These are phyloP conservation scores for Carassius gibelio DNA, from an alignment of 2,113 vertebrate genomes.

Conservation along the genomic window DNA sequence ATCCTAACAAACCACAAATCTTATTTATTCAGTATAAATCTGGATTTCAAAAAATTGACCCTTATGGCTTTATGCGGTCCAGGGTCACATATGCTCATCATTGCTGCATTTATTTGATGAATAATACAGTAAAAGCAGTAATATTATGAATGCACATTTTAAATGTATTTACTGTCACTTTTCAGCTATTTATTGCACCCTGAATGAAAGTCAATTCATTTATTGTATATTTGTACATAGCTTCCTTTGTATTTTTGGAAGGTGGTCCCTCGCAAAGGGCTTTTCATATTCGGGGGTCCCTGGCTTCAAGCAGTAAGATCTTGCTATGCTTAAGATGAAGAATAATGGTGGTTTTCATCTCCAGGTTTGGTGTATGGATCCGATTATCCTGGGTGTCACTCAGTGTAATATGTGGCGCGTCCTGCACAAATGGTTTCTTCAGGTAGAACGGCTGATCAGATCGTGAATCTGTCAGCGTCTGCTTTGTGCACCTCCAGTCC, in stretches of 20 bases:
- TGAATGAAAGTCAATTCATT: background rate
- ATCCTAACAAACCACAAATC: too few relatives aligned
- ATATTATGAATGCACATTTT: background rate
- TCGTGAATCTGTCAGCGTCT: constrained; percentile 57
- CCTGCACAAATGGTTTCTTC: constrained; percentile 56
- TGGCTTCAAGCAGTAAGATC: background rate
- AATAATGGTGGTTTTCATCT: constrained; percentile 13
- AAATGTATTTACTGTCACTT: background rate
- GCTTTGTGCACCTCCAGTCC: constrained; percentile 50
- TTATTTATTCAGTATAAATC: too few relatives aligned
- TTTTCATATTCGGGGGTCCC: background rate
- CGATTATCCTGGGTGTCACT: constrained; percentile 47
- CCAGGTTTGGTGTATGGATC: constrained; percentile 48
- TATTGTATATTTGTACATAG: background rate
- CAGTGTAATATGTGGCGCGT: background rate
- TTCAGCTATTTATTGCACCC: background rate
- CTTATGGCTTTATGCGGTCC: too few relatives aligned
- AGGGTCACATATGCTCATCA: background rate
- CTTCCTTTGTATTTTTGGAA: background rate
- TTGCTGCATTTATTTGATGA: background rate
- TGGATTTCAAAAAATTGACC: too few relatives aligned
- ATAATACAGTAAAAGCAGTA: background rate
- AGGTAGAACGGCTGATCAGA: constrained; percentile 64
- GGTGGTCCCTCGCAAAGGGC: background rate
- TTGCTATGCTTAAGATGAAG: constrained; percentile 13